A percentile compares a stretch with the other conserved stretches of the same genome.
These are phyloP conservation scores for Sycobia sp. DNA, from an alignment of 1,140 invertebrate species.

Conservation along the genomic window DNA sequence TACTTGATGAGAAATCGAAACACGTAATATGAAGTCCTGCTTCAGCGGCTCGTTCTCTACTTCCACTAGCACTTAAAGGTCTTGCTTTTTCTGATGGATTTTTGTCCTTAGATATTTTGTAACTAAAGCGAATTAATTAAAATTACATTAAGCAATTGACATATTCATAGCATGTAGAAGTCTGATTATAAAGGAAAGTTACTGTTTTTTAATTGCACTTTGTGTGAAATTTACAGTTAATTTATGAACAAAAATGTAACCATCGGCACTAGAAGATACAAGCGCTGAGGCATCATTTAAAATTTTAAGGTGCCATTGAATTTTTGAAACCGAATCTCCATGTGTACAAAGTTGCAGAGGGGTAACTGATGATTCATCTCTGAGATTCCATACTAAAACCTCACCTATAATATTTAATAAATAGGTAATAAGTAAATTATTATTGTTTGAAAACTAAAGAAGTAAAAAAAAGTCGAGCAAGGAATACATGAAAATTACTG, in stretches of 20 bases:
- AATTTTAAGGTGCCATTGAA: conserved; percentile 50
- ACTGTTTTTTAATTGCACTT: conserved; percentile 47
- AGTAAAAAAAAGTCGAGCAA: too few relatives aligned
- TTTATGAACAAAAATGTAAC: conserved; percentile 54
- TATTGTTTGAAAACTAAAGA: too few relatives aligned
- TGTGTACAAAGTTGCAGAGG: conserved; percentile 51
- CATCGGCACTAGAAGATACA: conserved; percentile 52
- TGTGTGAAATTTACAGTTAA: conserved; percentile 51
- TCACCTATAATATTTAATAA: conserved; percentile 51
- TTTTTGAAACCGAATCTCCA: conserved; percentile 50
- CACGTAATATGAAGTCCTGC: conserved; percentile 55
- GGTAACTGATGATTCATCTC: conserved; percentile 48
- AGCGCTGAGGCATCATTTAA: conserved; percentile 49
- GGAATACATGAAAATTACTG: too few relatives aligned
- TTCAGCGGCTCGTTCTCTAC: conserved; percentile 52
- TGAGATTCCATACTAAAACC: conserved; percentile 58
- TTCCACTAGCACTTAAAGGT: conserved; percentile 52
- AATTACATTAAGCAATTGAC: background rate
- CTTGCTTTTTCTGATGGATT: conserved; percentile 55
- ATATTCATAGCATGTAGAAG: background rate
- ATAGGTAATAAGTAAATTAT: too few relatives aligned
- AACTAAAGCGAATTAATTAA: conserved; percentile 38
- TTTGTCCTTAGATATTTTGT: conserved; percentile 55
- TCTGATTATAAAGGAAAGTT: conserved; percentile 4
- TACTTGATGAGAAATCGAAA: conserved; percentile 54